Evolutionary conservation across 2,797 vertebrate species (phyloP).

Genomic region (Gobio occitaniae): DNA sequence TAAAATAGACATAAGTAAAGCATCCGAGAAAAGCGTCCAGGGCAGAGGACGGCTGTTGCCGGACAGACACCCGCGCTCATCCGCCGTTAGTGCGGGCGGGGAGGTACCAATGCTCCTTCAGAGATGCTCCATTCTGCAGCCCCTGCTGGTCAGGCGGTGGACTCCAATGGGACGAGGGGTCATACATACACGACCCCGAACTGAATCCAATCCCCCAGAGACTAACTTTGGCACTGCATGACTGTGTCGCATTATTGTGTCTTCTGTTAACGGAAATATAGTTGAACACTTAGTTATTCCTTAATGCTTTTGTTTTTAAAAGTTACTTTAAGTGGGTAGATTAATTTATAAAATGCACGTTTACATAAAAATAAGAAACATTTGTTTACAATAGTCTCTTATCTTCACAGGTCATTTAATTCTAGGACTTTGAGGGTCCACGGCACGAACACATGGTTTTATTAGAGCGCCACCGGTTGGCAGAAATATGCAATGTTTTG

Average conservation of each 20-base stretch:
- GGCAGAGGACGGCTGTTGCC: not conserved
- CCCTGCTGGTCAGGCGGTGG: slow-evolving; percentile 65
- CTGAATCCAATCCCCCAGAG: not conserved
- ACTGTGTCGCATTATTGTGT: not conserved
- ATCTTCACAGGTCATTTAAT: not conserved
- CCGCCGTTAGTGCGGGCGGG: slow-evolving; percentile 37
- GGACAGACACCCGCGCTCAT: slow-evolving; percentile 8
- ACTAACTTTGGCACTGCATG: not conserved
- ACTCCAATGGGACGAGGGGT: not conserved
- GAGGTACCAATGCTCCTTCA: slow-evolving; percentile 46
- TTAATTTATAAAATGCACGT: not conserved
- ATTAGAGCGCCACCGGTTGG: slow-evolving; percentile 12
- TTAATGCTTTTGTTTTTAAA: not conserved
- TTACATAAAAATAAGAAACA: not conserved
- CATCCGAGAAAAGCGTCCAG: not conserved
- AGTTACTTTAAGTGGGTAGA: not conserved
- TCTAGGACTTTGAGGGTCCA: not conserved
- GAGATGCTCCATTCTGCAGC: slow-evolving; percentile 57
- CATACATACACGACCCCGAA: not conserved
- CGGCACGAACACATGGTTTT: not conserved
- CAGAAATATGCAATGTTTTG: not conserved
- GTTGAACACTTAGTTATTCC: not conserved
- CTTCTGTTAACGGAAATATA: not conserved
- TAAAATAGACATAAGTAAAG: not conserved
- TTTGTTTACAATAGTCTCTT: not conserved